Evolutionary conservation across 2,797 vertebrate genomes (phyloP).

Genomic region (Chrysocyon brachyurus): DNA sequence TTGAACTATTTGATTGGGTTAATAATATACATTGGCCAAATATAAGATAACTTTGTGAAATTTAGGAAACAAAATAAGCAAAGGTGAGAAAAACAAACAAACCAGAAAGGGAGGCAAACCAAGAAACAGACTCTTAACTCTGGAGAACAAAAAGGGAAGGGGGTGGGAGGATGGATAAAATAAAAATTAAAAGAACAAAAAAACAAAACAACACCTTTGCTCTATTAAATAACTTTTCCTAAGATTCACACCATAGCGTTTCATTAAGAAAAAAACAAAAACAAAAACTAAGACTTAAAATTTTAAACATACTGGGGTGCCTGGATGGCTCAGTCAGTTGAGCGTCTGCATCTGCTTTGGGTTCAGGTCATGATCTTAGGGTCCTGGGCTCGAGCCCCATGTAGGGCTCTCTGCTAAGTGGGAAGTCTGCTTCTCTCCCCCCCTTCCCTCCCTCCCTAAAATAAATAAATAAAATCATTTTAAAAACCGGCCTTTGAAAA

Average conservation of each 20-base stretch:
- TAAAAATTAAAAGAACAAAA: background rate
- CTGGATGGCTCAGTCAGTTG: no score
- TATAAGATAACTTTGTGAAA: slow-evolving; percentile 13
- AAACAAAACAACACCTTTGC: background rate
- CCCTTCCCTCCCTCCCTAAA: no score
- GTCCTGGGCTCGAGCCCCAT: no score
- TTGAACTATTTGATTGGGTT: slow-evolving; percentile 46
- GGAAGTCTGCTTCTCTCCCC: no score
- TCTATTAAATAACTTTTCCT: slow-evolving; percentile 34
- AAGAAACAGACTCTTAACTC: background rate
- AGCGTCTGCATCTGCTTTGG: no score
- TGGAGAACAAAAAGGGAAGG: background rate
- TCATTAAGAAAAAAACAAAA: background rate
- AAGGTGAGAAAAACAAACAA: background rate
- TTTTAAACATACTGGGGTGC: background rate
- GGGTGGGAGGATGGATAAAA: background rate
- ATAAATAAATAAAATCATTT: no score
- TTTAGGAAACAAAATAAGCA: background rate
- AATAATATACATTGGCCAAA: slow-evolving; percentile 13
- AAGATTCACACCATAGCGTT: background rate
- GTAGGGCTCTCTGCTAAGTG: no score
- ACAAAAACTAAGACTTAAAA: background rate
- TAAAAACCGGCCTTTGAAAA: no score
- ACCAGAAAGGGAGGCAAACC: background rate
- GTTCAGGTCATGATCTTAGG: no score